These are phyloP conservation scores for Bubo bubo DNA, from an alignment of 2,113 vertebrate genomes.

Conservation along the genomic window DNA sequence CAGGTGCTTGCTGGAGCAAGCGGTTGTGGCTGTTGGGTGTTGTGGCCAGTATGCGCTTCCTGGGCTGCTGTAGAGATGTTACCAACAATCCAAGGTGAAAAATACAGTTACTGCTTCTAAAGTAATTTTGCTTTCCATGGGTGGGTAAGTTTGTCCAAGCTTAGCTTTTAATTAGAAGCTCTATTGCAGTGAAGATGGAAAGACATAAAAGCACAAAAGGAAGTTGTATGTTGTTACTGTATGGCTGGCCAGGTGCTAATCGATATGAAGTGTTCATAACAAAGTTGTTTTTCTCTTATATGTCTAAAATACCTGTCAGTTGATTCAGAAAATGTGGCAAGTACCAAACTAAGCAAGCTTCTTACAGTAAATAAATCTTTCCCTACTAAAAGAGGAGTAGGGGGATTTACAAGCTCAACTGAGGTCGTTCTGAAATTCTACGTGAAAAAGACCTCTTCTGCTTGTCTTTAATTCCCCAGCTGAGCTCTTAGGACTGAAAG, in stretches of 20 bases:
- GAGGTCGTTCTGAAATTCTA: not conserved
- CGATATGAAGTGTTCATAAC: not conserved
- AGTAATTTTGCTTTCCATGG: not conserved
- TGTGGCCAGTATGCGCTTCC: slow-evolving; percentile 48
- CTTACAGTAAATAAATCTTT: not conserved
- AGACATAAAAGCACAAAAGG: not conserved
- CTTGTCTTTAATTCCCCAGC: not conserved
- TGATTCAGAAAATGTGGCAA: not conserved
- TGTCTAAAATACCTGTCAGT: not conserved
- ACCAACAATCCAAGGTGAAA: not conserved
- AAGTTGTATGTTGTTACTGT: not conserved
- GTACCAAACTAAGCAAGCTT: not conserved
- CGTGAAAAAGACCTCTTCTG: not conserved
- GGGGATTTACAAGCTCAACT: not conserved
- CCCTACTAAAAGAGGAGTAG: not conserved
- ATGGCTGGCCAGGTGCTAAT: not conserved
- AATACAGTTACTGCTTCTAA: not conserved
- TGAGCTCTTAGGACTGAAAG: not conserved
- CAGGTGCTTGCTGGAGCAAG: slow-evolving; percentile 22
- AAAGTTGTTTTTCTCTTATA: not conserved
- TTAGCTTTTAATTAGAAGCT: not conserved
- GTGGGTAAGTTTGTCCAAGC: not conserved
- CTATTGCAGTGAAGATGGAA: not conserved
- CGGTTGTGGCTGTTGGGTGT: not conserved
- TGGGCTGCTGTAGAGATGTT: not conserved